Percentiles rank a stretch among this genome's conserved stretches.
Conservation (phyloP, 2,113 vertebrate genomes). For the Aspiorhynchus laticeps region DNA sequence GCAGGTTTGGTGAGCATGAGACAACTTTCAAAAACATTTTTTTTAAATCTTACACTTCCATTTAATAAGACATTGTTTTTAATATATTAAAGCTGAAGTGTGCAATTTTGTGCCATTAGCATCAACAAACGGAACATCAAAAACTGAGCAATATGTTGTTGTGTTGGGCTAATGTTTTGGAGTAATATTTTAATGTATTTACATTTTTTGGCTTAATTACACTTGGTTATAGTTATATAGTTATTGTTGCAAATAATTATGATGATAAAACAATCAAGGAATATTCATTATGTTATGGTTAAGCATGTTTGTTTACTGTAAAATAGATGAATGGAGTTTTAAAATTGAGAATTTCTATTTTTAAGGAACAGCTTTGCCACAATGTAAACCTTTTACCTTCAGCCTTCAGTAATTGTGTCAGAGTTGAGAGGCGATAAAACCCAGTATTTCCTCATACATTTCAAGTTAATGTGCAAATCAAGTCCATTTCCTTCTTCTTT, state of each 20-base stretch:
- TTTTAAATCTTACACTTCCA: too few relatives aligned
- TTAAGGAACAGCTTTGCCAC: not conserved
- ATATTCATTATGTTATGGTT: not conserved
- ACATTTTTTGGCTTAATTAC: too few relatives aligned
- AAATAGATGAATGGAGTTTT: not conserved
- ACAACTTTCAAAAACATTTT: too few relatives aligned
- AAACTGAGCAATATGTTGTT: not conserved
- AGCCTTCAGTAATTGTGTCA: not conserved
- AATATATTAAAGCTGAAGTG: not conserved
- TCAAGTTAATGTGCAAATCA: constrained; percentile 3
- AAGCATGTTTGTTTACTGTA: not conserved
- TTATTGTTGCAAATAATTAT: not conserved
- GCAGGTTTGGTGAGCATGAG: too few relatives aligned
- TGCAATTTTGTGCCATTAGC: not conserved
- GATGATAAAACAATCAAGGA: not conserved
- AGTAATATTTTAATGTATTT: not conserved
- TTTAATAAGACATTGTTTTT: too few relatives aligned
- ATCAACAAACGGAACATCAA: not conserved
- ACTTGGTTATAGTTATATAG: too few relatives aligned
- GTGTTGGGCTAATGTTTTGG: not conserved
- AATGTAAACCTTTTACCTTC: not conserved
- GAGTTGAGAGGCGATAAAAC: not conserved
- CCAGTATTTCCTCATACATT: constrained; percentile 7
- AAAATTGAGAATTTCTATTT: not conserved
- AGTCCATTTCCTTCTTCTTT: not conserved